These are phyloP conservation scores for Acrocera orbiculus DNA, from an alignment of 2,888 invertebrate genomes.

Conservation along the genomic window DNA sequence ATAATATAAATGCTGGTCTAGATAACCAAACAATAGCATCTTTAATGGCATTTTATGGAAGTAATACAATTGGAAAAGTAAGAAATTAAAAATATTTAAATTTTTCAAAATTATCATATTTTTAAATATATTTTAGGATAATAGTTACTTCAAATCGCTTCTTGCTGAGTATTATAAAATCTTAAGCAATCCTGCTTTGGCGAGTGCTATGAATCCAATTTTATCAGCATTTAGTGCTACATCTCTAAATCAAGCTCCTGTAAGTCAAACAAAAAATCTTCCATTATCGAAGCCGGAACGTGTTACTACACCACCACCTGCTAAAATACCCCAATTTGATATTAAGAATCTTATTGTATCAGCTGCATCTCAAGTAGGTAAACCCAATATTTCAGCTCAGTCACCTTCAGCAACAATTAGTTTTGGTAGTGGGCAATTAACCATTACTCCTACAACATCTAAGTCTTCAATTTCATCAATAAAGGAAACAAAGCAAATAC, in stretches of 20 bases:
- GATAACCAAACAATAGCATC: slow-evolving; percentile 12
- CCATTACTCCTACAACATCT: slow-evolving; percentile 16
- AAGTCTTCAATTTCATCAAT: slow-evolving; percentile 10
- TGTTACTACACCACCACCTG: slow-evolving; percentile 7
- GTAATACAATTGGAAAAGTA: slow-evolving; percentile 11
- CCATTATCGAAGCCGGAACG: slow-evolving; percentile 4
- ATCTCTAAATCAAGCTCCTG: slow-evolving; percentile 9
- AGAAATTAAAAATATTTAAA: not conserved
- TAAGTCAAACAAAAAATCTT: slow-evolving; percentile 12
- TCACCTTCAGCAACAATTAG: slow-evolving; percentile 16
- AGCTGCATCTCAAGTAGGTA: slow-evolving; percentile 15
- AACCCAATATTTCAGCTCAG: slow-evolving; percentile 11
- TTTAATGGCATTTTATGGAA: slow-evolving; percentile 12
- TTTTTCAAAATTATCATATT: not conserved
- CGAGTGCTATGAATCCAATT: slow-evolving; percentile 9
- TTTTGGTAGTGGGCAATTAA: slow-evolving; percentile 16
- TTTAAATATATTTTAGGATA: slow-evolving; percentile 11
- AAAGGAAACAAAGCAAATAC: slow-evolving; percentile 10
- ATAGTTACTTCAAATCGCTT: slow-evolving; percentile 14
- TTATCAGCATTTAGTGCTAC: slow-evolving; percentile 9
- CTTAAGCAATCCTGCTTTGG: slow-evolving; percentile 10
- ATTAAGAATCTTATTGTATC: slow-evolving; percentile 16
- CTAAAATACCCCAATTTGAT: slow-evolving; percentile 16
- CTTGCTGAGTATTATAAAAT: slow-evolving; percentile 17
- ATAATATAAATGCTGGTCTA: slow-evolving; percentile 4